Evolutionary conservation across 2,113 vertebrate genomes (phyloP).

Genomic region (Peucedramus taeniatus): DNA sequence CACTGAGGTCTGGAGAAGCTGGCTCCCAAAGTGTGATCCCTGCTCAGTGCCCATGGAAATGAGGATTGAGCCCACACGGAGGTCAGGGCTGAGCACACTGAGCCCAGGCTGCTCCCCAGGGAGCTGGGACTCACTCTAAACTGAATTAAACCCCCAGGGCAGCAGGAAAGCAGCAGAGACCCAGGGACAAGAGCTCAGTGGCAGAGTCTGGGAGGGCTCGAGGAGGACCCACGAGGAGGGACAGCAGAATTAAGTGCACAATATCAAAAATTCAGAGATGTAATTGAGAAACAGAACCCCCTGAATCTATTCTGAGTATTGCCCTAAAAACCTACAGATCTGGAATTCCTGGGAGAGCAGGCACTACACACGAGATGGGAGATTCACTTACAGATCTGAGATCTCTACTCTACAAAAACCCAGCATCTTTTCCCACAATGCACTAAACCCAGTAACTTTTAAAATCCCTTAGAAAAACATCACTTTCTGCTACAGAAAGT

Average conservation of each 20-base stretch:
- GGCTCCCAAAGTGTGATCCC: accelerated
- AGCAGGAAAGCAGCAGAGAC: not conserved
- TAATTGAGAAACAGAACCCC: accelerated
- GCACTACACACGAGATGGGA: not conserved
- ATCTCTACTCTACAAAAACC: not conserved
- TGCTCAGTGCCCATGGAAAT: not conserved
- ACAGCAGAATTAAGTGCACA: not conserved
- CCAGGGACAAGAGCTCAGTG: not conserved
- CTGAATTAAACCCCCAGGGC: not conserved
- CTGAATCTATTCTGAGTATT: accelerated
- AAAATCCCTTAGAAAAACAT: not conserved
- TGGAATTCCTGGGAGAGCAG: not conserved
- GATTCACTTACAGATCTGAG: not conserved
- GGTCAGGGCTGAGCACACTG: not conserved
- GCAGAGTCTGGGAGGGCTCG: not conserved
- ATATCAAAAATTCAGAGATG: not conserved
- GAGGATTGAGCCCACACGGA: accelerated
- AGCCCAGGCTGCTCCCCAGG: not conserved
- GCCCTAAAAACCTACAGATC: not conserved
- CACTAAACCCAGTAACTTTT: not conserved
- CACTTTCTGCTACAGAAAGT: not conserved
- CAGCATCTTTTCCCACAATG: not conserved
- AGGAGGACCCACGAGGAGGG: too few species aligned
- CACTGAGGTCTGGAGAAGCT: accelerated
- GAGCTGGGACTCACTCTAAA: not conserved